Conservation (phyloP, 2,113 vertebrate genomes). For the Phocoena sinus region DNA sequence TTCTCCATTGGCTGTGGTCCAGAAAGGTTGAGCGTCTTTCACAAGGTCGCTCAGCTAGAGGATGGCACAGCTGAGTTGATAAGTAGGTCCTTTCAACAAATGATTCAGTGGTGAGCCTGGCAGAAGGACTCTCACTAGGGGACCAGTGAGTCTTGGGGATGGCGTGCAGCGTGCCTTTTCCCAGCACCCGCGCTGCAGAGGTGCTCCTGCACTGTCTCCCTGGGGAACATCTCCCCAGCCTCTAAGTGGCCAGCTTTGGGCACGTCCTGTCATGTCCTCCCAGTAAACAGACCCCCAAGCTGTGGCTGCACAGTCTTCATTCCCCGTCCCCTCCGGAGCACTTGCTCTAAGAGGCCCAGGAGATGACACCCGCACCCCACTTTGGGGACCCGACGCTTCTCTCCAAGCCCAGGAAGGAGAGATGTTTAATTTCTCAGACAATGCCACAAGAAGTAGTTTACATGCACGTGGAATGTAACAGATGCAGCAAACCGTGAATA, state of each 20-base stretch:
- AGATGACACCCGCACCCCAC: neutral
- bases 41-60: neutral
- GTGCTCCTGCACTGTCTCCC: accelerated
- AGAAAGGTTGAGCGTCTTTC: neutral
- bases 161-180: accelerated
- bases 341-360: neutral
- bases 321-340: neutral
- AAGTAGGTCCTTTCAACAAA: neutral
- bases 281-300: neutral
- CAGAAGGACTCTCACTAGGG: neutral
- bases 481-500: slow-evolving; percentile 26
- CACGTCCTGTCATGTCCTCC: accelerated
- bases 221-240: neutral
- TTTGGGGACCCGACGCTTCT: neutral
- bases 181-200: accelerated
- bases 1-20: neutral
- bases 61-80: neutral
- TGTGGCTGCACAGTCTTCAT: neutral
- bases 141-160: neutral
- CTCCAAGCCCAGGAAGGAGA: neutral
- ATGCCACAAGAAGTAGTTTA: slow-evolving; percentile 51
- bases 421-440: slow-evolving; percentile 65
- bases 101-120: neutral
- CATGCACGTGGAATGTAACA: neutral
- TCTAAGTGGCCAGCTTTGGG: neutral